A percentile compares a stretch with the other conserved stretches of the same genome.
These are phyloP conservation scores for Molossus alvarezi DNA, from an alignment of 2,797 vertebrate species.

Conservation along the genomic window DNA sequence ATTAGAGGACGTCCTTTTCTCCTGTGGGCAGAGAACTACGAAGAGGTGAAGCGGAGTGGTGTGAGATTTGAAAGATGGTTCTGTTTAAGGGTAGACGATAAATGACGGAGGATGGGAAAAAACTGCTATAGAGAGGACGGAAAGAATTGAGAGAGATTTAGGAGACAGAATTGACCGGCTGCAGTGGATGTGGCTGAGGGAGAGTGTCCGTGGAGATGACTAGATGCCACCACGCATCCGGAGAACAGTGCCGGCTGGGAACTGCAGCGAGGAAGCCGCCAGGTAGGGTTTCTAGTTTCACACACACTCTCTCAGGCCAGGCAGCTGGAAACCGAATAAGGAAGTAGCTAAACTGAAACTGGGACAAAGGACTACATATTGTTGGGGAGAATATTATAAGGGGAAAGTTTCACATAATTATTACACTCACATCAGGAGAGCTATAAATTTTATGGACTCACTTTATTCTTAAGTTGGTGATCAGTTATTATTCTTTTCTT, in stretches of 20 bases:
- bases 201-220: background rate
- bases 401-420: background rate
- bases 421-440: background rate
- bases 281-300: background rate
- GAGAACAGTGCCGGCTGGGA: background rate
- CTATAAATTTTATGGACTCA: background rate
- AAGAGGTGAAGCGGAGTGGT: background rate
- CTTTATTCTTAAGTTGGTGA: background rate
- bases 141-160: background rate
- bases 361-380: constrained; percentile 28
- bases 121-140: background rate
- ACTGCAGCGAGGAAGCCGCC: background rate
- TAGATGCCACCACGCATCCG: no score
- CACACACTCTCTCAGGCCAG: background rate
- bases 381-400: background rate
- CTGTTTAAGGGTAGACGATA: background rate
- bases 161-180: background rate
- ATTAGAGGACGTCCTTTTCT: background rate
- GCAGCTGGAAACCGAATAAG: constrained; percentile 1
- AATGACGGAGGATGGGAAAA: background rate
- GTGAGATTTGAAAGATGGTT: constrained; percentile 49
- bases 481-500: background rate
- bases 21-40: background rate
- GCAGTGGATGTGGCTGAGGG: background rate
- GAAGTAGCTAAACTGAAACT: constrained; percentile 21